Evolutionary conservation across 2,113 vertebrate species (phyloP).

Genomic region (Poecilia latipinna): DNA sequence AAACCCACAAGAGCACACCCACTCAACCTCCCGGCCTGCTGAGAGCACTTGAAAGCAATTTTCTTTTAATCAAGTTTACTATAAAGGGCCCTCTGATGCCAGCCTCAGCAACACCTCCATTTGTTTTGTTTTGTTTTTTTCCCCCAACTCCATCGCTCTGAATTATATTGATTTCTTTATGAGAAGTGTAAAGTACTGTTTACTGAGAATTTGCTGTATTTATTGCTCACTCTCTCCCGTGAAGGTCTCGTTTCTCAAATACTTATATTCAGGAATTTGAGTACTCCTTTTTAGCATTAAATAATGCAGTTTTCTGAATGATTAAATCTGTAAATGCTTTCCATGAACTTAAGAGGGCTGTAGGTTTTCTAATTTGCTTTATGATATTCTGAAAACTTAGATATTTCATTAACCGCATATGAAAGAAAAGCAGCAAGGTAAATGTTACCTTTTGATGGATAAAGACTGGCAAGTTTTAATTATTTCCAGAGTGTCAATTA

Average conservation of each 20-base stretch:
- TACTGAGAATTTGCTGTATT: slow-evolving; percentile 60
- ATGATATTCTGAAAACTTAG: neutral
- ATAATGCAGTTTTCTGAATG: neutral
- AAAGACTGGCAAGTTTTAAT: neutral
- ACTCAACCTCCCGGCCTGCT: slow-evolving; percentile 72
- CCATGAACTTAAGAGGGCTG: neutral
- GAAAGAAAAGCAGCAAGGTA: slow-evolving; percentile 8
- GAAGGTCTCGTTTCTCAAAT: slow-evolving; percentile 27
- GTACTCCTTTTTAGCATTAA: neutral
- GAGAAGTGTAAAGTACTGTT: slow-evolving; percentile 62
- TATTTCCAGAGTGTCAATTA: neutral
- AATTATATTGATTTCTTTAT: slow-evolving; percentile 72
- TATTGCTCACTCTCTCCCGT: slow-evolving; percentile 48
- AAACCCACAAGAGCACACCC: slow-evolving; percentile 65
- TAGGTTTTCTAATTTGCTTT: neutral
- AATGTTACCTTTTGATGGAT: slow-evolving; percentile 8
- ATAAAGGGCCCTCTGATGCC: slow-evolving; percentile 77
- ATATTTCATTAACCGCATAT: neutral
- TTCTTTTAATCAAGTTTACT: slow-evolving; percentile 81
- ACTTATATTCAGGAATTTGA: neutral
- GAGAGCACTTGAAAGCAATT: slow-evolving; percentile 80
- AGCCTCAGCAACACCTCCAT: slow-evolving; percentile 63
- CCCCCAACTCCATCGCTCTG: slow-evolving; percentile 29
- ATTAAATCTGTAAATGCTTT: neutral
- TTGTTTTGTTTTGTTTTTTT: slow-evolving; percentile 30